Conservation (phyloP, 2,888 invertebrate species). For the Eumacrocentrus americanus region DNA sequence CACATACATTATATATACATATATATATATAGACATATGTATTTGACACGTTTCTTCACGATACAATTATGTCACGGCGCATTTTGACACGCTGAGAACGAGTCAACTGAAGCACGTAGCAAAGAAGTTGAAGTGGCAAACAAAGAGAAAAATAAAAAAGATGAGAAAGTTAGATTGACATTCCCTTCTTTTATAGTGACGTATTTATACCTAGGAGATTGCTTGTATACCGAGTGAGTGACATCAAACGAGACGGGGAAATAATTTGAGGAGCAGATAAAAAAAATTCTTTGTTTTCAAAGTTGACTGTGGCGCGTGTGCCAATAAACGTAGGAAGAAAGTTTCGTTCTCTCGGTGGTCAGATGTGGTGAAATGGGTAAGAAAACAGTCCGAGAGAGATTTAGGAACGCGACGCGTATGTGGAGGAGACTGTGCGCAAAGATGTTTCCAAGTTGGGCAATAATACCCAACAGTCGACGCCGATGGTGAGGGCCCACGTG, state of each 20-base stretch:
- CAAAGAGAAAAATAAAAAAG: background rate
- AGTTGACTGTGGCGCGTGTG: background rate
- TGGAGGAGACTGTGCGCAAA: slow-evolving; percentile 27
- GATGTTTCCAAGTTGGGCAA: slow-evolving; percentile 54
- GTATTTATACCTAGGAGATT: too few species aligned
- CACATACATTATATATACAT: too few species aligned
- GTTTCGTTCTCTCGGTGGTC: background rate
- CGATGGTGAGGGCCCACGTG: slow-evolving; percentile 35
- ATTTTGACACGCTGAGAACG: slow-evolving; percentile 5
- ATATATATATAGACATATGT: too few species aligned
- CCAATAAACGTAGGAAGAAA: slow-evolving; percentile 14
- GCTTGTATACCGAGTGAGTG: too few species aligned
- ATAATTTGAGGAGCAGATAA: background rate
- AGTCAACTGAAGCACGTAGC: background rate
- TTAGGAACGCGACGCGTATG: background rate
- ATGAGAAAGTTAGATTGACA: too few species aligned
- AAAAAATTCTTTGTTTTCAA: background rate
- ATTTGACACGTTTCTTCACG: slow-evolving; percentile 19
- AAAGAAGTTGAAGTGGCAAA: background rate
- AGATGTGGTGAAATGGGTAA: background rate
- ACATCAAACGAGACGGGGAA: background rate
- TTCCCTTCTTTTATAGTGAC: too few species aligned
- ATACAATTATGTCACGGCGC: slow-evolving; percentile 17
- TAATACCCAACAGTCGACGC: slow-evolving; percentile 50
- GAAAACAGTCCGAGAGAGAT: background rate